Evolutionary conservation across 1,140 invertebrate genomes (phyloP).

Genomic region (Apis laboriosa): DNA sequence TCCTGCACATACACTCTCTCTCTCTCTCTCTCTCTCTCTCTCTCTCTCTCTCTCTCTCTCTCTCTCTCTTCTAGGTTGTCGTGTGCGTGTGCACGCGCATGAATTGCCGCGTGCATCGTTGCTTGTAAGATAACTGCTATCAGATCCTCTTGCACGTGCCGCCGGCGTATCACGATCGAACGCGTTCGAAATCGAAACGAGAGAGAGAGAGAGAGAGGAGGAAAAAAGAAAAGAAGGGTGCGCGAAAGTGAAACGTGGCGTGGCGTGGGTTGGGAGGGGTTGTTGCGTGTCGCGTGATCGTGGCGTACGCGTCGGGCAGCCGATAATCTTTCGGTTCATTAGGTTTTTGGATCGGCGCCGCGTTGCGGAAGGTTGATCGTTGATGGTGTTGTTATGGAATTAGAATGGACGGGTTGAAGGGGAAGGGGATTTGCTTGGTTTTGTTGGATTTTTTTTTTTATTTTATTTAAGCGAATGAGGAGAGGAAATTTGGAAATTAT

Average conservation of each 20-base stretch:
- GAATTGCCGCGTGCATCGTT: conserved; percentile 10
- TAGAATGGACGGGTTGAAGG: too few species aligned
- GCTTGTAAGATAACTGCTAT: conserved; percentile 11
- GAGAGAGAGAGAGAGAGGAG: too few species aligned
- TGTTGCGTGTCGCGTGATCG: background rate
- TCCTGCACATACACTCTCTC: conserved; percentile 11
- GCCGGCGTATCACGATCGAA: conserved; percentile 13
- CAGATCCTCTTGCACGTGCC: background rate
- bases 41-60: too few species aligned
- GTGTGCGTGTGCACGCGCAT: conserved; percentile 16
- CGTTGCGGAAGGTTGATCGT: background rate
- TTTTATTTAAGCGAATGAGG: too few species aligned
- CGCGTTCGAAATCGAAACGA: background rate
- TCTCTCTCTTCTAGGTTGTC: background rate
- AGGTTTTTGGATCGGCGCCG: background rate
- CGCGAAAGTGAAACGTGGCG: background rate
- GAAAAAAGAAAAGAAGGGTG: background rate
- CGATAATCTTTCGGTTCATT: background rate
- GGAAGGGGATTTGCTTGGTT: too few species aligned
- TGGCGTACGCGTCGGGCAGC: background rate
- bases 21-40: too few species aligned
- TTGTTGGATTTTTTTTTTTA: too few species aligned
- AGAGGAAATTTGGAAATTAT: too few species aligned
- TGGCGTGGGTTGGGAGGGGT: background rate
- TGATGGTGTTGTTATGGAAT: background rate